Conservation (phyloP, 2,888 invertebrate genomes). For the Xanthia togata region DNA sequence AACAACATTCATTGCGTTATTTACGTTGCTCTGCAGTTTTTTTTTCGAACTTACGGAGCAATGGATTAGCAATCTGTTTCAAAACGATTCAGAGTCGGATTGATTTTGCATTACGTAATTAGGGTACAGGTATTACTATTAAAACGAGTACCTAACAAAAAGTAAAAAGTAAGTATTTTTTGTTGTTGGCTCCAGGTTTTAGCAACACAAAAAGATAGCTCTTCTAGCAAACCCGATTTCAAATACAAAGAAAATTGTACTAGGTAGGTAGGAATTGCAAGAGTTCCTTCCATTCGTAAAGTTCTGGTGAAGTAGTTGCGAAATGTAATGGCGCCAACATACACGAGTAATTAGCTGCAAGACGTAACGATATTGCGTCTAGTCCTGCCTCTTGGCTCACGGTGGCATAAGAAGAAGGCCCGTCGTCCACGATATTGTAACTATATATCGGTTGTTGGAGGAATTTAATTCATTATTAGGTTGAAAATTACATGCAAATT, state of each 20-base stretch:
- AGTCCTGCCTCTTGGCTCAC: not conserved
- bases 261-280: not conserved
- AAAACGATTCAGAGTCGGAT: no score
- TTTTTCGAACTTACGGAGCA: no score
- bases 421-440: not conserved
- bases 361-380: not conserved
- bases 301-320: constrained; percentile 3
- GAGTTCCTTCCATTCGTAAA: not conserved
- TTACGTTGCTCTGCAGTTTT: no score
- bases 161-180: not conserved
- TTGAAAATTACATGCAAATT: not conserved
- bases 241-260: not conserved
- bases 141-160: not conserved
- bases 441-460: not conserved
- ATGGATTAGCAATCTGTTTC: no score
- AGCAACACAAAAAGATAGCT: not conserved
- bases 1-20: no score
- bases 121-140: no score
- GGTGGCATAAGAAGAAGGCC: not conserved
- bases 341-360: not conserved
- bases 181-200: not conserved
- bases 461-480: not conserved
- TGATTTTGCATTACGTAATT: no score
- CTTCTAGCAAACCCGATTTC: not conserved
- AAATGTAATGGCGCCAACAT: constrained; percentile 9